Evolutionary conservation across 1,140 invertebrate genomes (phyloP), one percentile per base, ranked within the genome.

Genomic region (Oedothorax gibbosus): DNA sequence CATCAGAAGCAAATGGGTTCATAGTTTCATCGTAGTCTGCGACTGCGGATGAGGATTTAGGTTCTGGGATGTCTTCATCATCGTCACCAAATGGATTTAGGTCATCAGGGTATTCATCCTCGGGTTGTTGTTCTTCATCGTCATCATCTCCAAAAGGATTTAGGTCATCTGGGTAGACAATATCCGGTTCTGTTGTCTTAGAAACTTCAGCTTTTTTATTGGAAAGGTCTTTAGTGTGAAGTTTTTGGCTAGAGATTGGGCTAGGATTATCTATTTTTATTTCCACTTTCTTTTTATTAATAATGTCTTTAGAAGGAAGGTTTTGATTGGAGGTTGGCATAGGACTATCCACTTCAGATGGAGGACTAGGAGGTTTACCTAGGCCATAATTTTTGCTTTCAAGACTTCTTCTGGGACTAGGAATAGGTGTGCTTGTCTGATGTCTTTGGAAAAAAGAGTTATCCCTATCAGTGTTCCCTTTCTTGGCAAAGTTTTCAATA

Each of bases 1-100:
- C 73, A 57, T 86, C 85, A 8, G 75, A 72, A 51, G 92, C 94
- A 89, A 96, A 96, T 1, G 95, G 94, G 92, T 95, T 95, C 20
- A 89, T 85, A 12, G 75, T 72, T 20, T 80, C 60, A 77, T 86
- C 85, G 57, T 86, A 87, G 92, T 89, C 65, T 85, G 86, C 78
- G n/a, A 18, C 14, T 56, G 8, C 11, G 14, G 71, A 54, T 88
- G 87, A 35, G 89, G 11, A 66, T 21, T 75, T 75, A 62, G 20
- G n/a, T 49, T 10, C 18, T 69, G 9, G 15, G 54, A 89, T 83
- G 89, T 88, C 85, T 78, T 89, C 81, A 90, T 87, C 86, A 53
- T 83, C 68, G 86, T 87, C 83, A 62, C 83, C 83, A 71, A 85
- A 85, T 2, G 83, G 83, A 78, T 85, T 85, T 9, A 89, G 14